Conservation (phyloP, 2,113 vertebrate genomes). For the Thryonomys swinderianus region DNA sequence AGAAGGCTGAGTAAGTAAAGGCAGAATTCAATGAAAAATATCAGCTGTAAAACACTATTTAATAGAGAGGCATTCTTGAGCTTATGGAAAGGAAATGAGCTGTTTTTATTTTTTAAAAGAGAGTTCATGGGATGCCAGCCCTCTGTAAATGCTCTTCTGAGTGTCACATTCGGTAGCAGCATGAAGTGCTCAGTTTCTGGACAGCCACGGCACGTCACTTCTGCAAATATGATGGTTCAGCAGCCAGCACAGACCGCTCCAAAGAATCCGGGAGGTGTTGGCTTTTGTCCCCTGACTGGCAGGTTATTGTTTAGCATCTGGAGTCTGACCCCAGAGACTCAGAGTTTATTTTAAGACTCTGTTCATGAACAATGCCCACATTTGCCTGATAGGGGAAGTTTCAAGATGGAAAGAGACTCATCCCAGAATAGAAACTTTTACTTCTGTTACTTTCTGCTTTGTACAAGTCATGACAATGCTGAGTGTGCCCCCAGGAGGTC, state of each 20-base stretch:
- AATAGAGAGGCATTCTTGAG: neutral
- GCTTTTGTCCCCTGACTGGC: neutral
- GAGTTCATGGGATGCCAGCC: neutral
- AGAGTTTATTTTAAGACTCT: constrained; percentile 70
- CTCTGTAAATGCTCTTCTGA: fast-evolving
- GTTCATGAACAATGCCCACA: constrained; percentile 15
- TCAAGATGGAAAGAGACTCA: constrained; percentile 25
- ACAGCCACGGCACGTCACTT: neutral
- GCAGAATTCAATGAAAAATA: neutral
- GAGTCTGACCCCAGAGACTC: constrained; percentile 30
- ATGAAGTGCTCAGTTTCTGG: neutral
- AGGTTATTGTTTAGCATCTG: neutral
- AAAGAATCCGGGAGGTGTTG: neutral
- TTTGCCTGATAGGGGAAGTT: constrained; percentile 37
- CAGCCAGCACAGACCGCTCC: neutral
- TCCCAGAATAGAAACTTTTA: neutral
- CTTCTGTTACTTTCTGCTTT: neutral
- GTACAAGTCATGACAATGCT: neutral
- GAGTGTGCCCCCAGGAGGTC: no score
- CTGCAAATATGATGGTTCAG: neutral
- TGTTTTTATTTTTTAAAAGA: neutral
- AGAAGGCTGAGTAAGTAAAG: neutral
- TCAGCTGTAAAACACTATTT: neutral
- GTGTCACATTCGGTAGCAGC: fast-evolving
- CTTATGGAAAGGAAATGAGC: neutral